These are phyloP conservation scores for Protodeltote pygarga DNA, from an alignment of 2,888 invertebrate genomes.

Conservation along the genomic window DNA sequence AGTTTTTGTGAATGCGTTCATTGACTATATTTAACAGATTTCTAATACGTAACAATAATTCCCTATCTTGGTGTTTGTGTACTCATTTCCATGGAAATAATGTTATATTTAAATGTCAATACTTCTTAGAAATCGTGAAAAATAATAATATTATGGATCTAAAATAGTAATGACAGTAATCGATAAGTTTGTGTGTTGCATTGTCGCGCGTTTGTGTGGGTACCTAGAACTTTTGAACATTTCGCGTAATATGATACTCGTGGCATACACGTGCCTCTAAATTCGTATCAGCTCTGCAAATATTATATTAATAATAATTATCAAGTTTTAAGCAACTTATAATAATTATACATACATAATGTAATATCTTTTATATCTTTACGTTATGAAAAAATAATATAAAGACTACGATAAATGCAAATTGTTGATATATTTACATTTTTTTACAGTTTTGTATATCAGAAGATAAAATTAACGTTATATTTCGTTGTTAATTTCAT, in stretches of 20 bases:
- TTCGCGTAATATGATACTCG: slow-evolving; percentile 41
- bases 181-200: slow-evolving; percentile 28
- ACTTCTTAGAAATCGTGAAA: slow-evolving; percentile 35
- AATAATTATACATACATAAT: slow-evolving; percentile 35
- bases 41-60: slow-evolving; percentile 28
- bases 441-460: slow-evolving; percentile 53
- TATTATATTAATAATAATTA: slow-evolving; percentile 36
- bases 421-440: slow-evolving; percentile 48
- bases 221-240: slow-evolving; percentile 27
- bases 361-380: slow-evolving; percentile 30
- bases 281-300: slow-evolving; percentile 44
- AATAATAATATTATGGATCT: slow-evolving; percentile 24
- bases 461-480: slow-evolving; percentile 41
- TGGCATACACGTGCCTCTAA: slow-evolving; percentile 40
- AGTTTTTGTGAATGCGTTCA: slow-evolving; percentile 58
- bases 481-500: slow-evolving; percentile 56
- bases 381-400: slow-evolving; percentile 26
- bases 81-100: slow-evolving; percentile 27
- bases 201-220: slow-evolving; percentile 39
- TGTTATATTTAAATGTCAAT: slow-evolving; percentile 18
- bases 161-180: slow-evolving; percentile 23
- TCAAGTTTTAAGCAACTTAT: slow-evolving; percentile 39
- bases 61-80: slow-evolving; percentile 17
- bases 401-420: slow-evolving; percentile 27
- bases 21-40: slow-evolving; percentile 28